phyloP scores from a whole-genome alignment of 1,140 invertebrate species.

The Ooceraea biroi region DNA sequence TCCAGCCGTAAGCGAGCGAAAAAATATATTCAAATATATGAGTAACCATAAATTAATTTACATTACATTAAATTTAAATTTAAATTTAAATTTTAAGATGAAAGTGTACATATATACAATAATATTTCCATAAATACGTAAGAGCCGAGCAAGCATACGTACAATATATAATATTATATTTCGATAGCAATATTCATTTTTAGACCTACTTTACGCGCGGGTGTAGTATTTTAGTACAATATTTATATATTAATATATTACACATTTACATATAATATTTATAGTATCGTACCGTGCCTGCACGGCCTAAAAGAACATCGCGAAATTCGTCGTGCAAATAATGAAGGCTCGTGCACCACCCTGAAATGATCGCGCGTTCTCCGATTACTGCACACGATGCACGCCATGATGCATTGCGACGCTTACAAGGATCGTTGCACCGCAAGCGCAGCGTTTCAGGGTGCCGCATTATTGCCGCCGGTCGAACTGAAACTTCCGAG shows the following conservation, averaged over 20 bases:
- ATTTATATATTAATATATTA: no score
- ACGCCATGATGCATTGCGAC: conserved; percentile 46
- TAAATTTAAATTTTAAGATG: not conserved
- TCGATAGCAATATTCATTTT: not conserved
- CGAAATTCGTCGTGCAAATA: conserved; percentile 49
- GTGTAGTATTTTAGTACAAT: no score
- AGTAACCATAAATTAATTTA: conserved; percentile 47
- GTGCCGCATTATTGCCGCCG: conserved; percentile 20
- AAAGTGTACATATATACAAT: not conserved
- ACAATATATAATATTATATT: not conserved
- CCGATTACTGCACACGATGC: conserved; percentile 45
- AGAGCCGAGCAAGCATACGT: no score
- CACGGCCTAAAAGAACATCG: not conserved
- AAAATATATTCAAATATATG: conserved; percentile 32
- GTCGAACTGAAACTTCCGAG: conserved; percentile 56
- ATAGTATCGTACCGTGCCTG: no score
- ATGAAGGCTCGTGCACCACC: conserved; percentile 3
- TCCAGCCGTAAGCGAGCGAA: not conserved
- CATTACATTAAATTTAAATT: no score
- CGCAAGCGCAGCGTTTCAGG: conserved; percentile 42
- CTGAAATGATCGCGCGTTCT: not conserved
- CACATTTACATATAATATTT: no score
- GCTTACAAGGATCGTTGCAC: conserved; percentile 41
- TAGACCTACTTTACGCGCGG: no score
- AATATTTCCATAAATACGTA: no score